phyloP scores from a whole-genome alignment of 2,113 vertebrate genomes.

The Cairina moschata region DNA sequence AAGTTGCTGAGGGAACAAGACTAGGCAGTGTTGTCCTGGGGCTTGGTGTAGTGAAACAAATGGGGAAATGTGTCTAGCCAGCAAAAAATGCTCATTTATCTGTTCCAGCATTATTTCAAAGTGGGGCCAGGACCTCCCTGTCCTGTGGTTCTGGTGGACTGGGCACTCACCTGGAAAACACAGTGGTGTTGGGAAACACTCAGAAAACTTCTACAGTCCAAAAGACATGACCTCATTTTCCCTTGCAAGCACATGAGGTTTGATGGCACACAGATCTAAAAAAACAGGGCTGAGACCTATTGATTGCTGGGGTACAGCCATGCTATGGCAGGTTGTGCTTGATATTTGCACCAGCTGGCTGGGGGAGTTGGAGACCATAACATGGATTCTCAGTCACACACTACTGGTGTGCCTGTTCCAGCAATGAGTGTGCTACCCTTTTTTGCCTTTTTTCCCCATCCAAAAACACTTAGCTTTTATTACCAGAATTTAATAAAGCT shows the following conservation, averaged over 20 bases:
- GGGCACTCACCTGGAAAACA: background rate
- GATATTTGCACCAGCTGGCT: background rate
- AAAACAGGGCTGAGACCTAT: background rate
- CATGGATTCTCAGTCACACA: background rate
- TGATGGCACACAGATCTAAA: background rate
- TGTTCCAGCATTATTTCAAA: background rate
- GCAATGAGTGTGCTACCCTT: background rate
- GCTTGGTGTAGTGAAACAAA: background rate
- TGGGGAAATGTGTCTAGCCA: background rate
- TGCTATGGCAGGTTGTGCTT: background rate
- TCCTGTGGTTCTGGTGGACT: background rate
- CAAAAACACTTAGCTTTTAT: slow-evolving; percentile 59
- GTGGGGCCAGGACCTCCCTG: background rate
- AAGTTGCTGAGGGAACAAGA: background rate
- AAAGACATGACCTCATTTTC: background rate
- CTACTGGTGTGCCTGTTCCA: background rate
- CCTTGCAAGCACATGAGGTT: background rate
- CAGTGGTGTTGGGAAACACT: background rate
- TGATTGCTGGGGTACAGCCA: background rate
- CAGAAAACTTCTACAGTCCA: background rate
- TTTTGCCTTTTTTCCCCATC: background rate
- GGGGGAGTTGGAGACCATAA: background rate
- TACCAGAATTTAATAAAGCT: slow-evolving; percentile 57
- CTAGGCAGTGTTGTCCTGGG: background rate
- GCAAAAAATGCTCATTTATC: background rate